Evolutionary conservation across 2,888 invertebrate species (phyloP).

Genomic region (Nomada fucata): DNA sequence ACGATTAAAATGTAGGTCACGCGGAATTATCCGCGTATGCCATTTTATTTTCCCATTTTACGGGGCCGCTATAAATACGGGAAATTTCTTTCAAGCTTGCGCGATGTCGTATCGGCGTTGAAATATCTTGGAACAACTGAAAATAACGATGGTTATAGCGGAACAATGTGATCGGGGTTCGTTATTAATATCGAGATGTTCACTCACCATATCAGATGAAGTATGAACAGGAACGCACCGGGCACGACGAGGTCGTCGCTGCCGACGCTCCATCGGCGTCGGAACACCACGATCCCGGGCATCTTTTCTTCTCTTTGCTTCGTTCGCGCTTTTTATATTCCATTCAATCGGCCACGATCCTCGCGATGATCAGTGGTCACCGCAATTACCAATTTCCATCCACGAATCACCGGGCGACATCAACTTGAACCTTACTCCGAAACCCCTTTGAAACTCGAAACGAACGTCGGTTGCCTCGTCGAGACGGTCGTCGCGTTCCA

Average conservation of each 20-base stretch:
- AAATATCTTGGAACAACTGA: slow-evolving; percentile 33
- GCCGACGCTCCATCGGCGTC: slow-evolving; percentile 94
- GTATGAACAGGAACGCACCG: slow-evolving; percentile 90
- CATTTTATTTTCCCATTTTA: slow-evolving; percentile 24
- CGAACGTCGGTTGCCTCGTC: slow-evolving; percentile 38
- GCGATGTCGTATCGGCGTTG: neutral
- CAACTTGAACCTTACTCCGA: slow-evolving; percentile 34
- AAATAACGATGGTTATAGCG: slow-evolving; percentile 21
- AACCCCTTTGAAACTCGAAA: slow-evolving; percentile 36
- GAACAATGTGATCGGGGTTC: slow-evolving; percentile 21
- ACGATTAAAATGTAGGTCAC: slow-evolving; percentile 49
- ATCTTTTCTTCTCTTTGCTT: slow-evolving; percentile 83
- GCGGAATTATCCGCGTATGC: slow-evolving; percentile 18
- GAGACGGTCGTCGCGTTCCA: slow-evolving; percentile 54
- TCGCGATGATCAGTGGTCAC: neutral
- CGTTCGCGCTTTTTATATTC: slow-evolving; percentile 36
- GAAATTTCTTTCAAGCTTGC: neutral
- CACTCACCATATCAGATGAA: slow-evolving; percentile 92
- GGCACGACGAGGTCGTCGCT: slow-evolving; percentile 95
- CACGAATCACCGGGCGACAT: slow-evolving; percentile 53
- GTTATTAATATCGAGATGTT: slow-evolving; percentile 24
- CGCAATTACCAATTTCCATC: slow-evolving; percentile 14
- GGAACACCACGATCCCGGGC: slow-evolving; percentile 94
- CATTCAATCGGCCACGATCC: slow-evolving; percentile 52
- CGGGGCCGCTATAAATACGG: slow-evolving; percentile 43